phyloP scores from a whole-genome alignment of 2,113 vertebrate species.

The Phylloscopus whistleri region DNA sequence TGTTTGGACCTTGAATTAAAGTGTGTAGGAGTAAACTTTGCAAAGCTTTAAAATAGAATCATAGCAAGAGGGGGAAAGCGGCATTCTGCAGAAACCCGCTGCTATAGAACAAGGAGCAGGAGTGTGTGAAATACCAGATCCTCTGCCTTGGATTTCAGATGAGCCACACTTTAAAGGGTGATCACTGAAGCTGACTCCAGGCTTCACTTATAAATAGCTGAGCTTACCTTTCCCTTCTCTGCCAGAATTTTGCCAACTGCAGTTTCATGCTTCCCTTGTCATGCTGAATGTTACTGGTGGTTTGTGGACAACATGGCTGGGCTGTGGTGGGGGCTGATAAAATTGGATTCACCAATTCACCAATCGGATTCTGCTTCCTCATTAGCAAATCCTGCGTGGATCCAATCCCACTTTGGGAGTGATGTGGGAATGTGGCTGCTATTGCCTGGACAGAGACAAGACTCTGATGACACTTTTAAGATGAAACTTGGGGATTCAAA shows the following conservation, averaged over 20 bases:
- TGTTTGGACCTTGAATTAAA: not conserved
- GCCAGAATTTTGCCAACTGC: not conserved
- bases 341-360: not conserved
- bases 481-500: not conserved
- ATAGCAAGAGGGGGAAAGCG: not conserved
- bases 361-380: not conserved
- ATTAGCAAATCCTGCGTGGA: not conserved
- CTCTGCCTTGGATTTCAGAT: not conserved
- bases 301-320: not conserved
- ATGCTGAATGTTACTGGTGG: not conserved
- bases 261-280: not conserved
- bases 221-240: not conserved
- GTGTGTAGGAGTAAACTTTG: not conserved
- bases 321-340: not conserved
- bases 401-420: accelerated
- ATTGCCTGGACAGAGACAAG: not conserved
- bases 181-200: constrained; percentile 18
- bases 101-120: not conserved
- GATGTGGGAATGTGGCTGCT: not conserved
- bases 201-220: constrained; percentile 30
- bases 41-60: not conserved
- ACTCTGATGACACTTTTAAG: not conserved
- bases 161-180: constrained; percentile 11
- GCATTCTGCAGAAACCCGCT: not conserved
- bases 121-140: not conserved